phyloP scores from a whole-genome alignment of 2,888 invertebrate genomes.

The Amblyteles armatorius region DNA sequence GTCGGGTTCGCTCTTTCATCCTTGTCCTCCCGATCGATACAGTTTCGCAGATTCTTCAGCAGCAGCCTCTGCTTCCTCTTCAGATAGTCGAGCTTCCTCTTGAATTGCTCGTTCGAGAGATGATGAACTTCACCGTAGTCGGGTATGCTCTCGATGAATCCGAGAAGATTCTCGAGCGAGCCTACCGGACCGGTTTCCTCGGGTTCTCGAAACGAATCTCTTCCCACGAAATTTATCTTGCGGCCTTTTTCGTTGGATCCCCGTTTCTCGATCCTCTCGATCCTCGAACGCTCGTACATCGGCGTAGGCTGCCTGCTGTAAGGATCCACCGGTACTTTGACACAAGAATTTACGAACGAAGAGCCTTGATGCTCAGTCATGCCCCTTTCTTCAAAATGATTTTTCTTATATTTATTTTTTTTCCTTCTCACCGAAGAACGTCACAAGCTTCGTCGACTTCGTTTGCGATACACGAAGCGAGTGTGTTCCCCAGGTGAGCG shows the following conservation, averaged over 20 bases:
- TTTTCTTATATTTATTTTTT: slow-evolving; percentile 23
- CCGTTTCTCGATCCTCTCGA: slow-evolving; percentile 65
- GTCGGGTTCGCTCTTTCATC: not conserved
- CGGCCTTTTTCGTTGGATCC: slow-evolving; percentile 75
- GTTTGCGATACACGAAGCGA: slow-evolving; percentile 28
- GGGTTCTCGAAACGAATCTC: slow-evolving; percentile 46
- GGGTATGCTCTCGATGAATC: slow-evolving; percentile 92
- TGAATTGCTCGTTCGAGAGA: slow-evolving; percentile 91
- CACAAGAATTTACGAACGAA: slow-evolving; percentile 90
- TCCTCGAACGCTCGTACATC: slow-evolving; percentile 87
- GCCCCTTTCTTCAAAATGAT: slow-evolving; percentile 7
- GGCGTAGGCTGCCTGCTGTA: slow-evolving; percentile 90
- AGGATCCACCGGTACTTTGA: slow-evolving; percentile 91
- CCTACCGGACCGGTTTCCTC: slow-evolving; percentile 77
- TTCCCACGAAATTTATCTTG: slow-evolving; percentile 79
- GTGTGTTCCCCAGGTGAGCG: slow-evolving; percentile 46
- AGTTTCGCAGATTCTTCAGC: slow-evolving; percentile 80
- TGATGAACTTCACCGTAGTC: slow-evolving; percentile 92
- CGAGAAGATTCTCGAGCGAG: slow-evolving; percentile 87
- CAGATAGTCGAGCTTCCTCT: slow-evolving; percentile 89
- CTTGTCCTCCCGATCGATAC: slow-evolving; percentile 81
- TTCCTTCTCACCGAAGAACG: not conserved
- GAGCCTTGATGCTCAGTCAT: slow-evolving; percentile 87
- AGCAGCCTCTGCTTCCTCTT: slow-evolving; percentile 87
- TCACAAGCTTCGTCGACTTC: slow-evolving; percentile 1